These are phyloP conservation scores for Acholoe squamosa DNA, from an alignment of 2,888 invertebrate genomes.

Conservation along the genomic window DNA sequence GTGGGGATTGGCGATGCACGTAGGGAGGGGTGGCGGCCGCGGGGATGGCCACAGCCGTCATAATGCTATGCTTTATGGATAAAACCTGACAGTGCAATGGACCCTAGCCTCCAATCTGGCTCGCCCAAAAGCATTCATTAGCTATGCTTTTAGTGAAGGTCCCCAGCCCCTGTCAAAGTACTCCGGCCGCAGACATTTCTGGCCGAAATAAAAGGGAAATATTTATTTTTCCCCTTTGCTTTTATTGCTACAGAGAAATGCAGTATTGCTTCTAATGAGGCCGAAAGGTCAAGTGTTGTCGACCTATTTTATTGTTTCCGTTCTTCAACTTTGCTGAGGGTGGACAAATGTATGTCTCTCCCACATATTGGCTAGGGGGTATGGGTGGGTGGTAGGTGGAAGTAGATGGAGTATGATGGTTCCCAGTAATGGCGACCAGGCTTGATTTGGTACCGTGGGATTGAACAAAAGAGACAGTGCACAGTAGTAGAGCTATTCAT, in stretches of 20 bases:
- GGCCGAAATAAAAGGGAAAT: slow-evolving; percentile 2
- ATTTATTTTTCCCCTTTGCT: slow-evolving; percentile 10
- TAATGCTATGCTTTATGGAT: slow-evolving; percentile 59
- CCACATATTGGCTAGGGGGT: background rate
- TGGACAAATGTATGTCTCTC: background rate
- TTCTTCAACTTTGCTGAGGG: background rate
- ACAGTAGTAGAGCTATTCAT: no score
- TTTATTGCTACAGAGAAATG: background rate
- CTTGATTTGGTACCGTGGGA: background rate
- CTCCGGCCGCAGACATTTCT: background rate
- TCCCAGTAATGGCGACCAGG: background rate
- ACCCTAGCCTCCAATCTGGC: slow-evolving; percentile 55
- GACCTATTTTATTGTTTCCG: background rate
- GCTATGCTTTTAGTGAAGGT: slow-evolving; percentile 46
- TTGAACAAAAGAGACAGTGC: no score
- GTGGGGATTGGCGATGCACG: background rate
- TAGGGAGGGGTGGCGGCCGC: background rate
- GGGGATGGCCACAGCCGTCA: slow-evolving; percentile 45
- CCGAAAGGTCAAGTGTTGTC: background rate
- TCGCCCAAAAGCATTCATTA: slow-evolving; percentile 54
- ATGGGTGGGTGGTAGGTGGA: background rate
- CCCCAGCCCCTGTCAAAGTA: background rate
- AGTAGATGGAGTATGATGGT: background rate
- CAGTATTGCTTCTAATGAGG: background rate
- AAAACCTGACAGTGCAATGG: slow-evolving; percentile 49